Percentiles rank a stretch among this genome's conserved stretches.
These are phyloP conservation scores for Orthonevra nobilis DNA, from an alignment of 2,888 invertebrate species.

Conservation along the genomic window DNA sequence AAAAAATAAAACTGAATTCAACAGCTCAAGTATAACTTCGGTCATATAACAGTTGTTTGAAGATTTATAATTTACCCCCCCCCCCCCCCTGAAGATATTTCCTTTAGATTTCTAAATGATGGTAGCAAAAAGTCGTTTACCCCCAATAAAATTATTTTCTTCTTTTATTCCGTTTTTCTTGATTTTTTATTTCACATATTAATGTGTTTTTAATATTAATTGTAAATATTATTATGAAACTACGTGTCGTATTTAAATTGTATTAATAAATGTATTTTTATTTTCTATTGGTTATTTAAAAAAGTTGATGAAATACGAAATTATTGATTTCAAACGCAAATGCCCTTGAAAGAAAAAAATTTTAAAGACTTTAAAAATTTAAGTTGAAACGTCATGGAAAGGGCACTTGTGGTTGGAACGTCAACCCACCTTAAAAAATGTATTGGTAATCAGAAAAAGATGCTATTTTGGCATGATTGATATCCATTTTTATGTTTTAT, in stretches of 20 bases:
- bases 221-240: too few species aligned
- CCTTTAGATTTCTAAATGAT: constrained; percentile 17
- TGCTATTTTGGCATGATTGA: constrained; percentile 60
- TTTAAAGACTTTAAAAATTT: neutral
- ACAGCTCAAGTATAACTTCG: too few species aligned
- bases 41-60: constrained; percentile 29
- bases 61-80: constrained; percentile 25
- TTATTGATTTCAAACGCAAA: constrained; percentile 10
- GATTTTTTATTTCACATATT: too few species aligned
- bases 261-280: constrained; percentile 36
- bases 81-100: constrained; percentile 7
- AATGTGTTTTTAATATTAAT: too few species aligned
- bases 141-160: constrained; percentile 15
- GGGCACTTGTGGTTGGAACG: constrained; percentile 10
- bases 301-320: too few species aligned
- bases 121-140: constrained; percentile 12
- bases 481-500: constrained; percentile 27
- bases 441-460: constrained; percentile 43
- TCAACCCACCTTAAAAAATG: constrained; percentile 25
- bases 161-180: constrained; percentile 19
- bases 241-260: neutral
- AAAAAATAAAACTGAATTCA: constrained; percentile 8
- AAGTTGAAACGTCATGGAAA: too few species aligned
- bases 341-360: neutral
- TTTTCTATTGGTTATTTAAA: constrained; percentile 17